Evolutionary conservation across 2,797 vertebrate species (phyloP), one percentile per base, ranked within the genome.

Genomic region (Pantherophis vulpinus): DNA sequence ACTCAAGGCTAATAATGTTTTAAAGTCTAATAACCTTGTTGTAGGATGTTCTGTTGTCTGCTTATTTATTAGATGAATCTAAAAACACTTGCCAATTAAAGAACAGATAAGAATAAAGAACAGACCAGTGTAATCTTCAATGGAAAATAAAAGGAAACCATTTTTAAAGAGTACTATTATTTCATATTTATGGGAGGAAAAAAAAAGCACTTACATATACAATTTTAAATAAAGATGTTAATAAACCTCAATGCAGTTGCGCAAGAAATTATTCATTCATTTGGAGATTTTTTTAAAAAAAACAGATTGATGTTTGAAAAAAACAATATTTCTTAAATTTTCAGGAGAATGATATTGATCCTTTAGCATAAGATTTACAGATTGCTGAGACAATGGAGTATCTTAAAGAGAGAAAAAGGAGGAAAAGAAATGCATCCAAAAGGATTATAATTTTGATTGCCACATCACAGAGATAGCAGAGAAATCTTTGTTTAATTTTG

Each of bases 1-100:
- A 93, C 55, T 10, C 79, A 92, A 94, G 94, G 95, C 94, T 93
- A 95, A 95, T 95, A 94, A 18, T n/a, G 74, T 93, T 89, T 93
- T 95, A 61, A 96, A 96, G 83, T 90, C 37, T 91, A 87, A 92
- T 93, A 61, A 88, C 93, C 66, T 95, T 94, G 51, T 16, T 56
- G 66, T 6, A 0, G 25, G 92, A 91, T 87, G 90, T 63, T 79
- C 79, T 91, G 90, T 92, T 91, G 94, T 54, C 16, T 0, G 4
- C 47, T 42, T 92, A 79, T 95, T 94, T 91, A 90, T 94, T 95
- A 95, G 42, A 59, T 51, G 55, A 37, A 54, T 94, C 96, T 37
- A 87, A 94, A 95, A 95, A 94, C 10, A 91, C 63, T 59, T 88
- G 94, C 29, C 74, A 79, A 94, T 93, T 94, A 95, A 87, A 95